Evolutionary conservation across 2,113 vertebrate genomes (phyloP), one percentile per base, ranked within the genome.

Genomic region (Centropus bengalensis): DNA sequence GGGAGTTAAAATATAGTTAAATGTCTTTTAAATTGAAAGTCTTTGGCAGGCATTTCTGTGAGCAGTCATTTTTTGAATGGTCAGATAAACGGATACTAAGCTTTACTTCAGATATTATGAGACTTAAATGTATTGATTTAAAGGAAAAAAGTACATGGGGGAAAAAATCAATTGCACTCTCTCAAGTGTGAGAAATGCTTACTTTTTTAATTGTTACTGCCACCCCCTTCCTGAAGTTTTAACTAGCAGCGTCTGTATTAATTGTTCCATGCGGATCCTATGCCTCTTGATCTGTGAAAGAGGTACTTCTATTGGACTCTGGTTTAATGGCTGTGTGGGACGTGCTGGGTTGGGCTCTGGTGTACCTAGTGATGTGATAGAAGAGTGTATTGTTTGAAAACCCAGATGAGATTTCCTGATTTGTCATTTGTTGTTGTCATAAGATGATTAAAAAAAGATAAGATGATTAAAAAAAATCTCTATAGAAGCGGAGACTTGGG

Each of bases 141-240:
- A 88, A 86, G 32, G 18, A 18, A 40, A 32, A 27, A 81, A 45
- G 5, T 30, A 23, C 2, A 8, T 0, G 0, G 8, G 2, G 12
- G 1, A 14, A 6, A 5, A 19, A 55, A n/a, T 49, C 8, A 54
- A 2, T 13, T 28, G 3, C 12, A 26, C 12, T 38, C 23, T 58
- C 18, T 64, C 58, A 77, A 10, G 30, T 56, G 22, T 52, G n/a
- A 30, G 24, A 49, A 80, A n/a, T 68, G 21, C 8, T 52, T 13
- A 5, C 32, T 90, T 66, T 64, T 45, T 10, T 36, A 69, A n/a
- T 13, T 2, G 8, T 4, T 86, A 15, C 5, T 63, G 3, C 23
- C 6, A 10, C 8, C 7, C 5, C 6, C 1, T 44, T 64, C 10
- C 63, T 80, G 21, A 77, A 28, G 32, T 45, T 68, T 33, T 64